Percentiles rank a stretch among this genome's conserved stretches.
Conservation (phyloP, 2,797 vertebrate genomes). For the Spinus olivaceus region DNA sequence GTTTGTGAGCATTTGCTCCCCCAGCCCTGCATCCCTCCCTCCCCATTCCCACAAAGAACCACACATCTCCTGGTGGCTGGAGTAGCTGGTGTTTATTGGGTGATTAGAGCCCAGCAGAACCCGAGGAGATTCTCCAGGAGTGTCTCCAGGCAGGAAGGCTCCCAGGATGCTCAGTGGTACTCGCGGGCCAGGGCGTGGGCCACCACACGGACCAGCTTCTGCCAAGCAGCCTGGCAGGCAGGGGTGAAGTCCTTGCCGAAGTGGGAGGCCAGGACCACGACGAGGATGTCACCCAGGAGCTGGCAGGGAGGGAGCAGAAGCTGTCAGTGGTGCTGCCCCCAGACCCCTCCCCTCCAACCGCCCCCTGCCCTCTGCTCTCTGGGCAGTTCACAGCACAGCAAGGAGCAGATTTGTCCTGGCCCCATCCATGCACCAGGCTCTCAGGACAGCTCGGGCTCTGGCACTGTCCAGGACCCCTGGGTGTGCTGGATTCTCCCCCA, state of each 20-base stretch:
- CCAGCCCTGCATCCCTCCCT: background rate
- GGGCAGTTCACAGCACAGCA: background rate
- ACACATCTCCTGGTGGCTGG: background rate
- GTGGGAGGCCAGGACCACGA: constrained; percentile 52
- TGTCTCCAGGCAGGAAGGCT: background rate
- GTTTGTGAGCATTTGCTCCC: background rate
- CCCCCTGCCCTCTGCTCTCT: fast-evolving
- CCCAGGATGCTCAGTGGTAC: constrained; percentile 60
- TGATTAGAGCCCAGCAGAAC: background rate
- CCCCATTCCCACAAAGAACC: background rate
- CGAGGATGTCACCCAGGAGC: constrained; percentile 72
- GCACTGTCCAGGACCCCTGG: background rate
- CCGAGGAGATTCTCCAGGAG: fast-evolving
- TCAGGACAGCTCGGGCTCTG: background rate
- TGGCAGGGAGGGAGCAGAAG: background rate
- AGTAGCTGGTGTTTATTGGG: constrained; percentile 5
- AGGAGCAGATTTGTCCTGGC: background rate
- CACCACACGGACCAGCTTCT: constrained; percentile 70
- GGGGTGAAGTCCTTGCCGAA: constrained; percentile 53
- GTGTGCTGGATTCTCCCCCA: background rate
- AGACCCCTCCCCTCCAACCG: fast-evolving
- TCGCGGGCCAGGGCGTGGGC: constrained; percentile 57
- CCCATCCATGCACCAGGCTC: fast-evolving
- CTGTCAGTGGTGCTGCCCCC: fast-evolving
- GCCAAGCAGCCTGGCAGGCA: constrained; percentile 54